Conservation (phyloP, 2,888 invertebrate species). For the Psylliodes chrysocephalus region DNA sequence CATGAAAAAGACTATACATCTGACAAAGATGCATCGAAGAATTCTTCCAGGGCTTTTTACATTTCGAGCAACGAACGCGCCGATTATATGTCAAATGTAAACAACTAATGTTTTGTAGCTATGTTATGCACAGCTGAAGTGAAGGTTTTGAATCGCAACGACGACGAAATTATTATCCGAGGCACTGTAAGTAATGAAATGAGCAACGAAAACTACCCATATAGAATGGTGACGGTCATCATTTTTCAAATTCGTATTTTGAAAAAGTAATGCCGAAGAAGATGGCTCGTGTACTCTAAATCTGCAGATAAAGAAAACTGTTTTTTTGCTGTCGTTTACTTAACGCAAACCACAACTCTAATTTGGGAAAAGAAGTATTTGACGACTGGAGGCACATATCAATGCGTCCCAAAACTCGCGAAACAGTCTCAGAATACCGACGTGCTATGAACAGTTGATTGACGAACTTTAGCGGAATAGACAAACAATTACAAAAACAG, state of each 20-base stretch:
- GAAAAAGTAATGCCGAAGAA: slow-evolving; percentile 1
- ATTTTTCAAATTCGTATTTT: slow-evolving; percentile 6
- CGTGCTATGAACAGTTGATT: background rate
- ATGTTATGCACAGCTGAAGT: too few relatives aligned
- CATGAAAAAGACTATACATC: too few relatives aligned
- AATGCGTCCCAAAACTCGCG: too few relatives aligned
- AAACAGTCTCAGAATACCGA: too few relatives aligned
- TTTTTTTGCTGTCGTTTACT: slow-evolving; percentile 3
- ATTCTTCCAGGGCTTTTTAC: too few relatives aligned
- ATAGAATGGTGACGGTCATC: background rate
- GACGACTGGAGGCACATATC: too few relatives aligned
- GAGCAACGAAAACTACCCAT: slow-evolving; percentile 5
- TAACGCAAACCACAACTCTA: background rate
- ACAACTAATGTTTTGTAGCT: too few relatives aligned
- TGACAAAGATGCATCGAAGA: too few relatives aligned
- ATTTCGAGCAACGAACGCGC: too few relatives aligned
- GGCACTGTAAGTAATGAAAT: background rate
- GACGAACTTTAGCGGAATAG: background rate
- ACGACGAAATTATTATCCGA: background rate
- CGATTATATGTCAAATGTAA: too few relatives aligned
- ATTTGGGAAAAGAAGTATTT: background rate
- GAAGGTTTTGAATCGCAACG: too few relatives aligned
- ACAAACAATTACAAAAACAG: background rate
- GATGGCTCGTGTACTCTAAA: slow-evolving; percentile 7
- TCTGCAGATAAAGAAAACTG: slow-evolving; percentile 3